Evolutionary conservation across 2,797 vertebrate genomes (phyloP).

Genomic region (Hoplostethus mediterraneus): DNA sequence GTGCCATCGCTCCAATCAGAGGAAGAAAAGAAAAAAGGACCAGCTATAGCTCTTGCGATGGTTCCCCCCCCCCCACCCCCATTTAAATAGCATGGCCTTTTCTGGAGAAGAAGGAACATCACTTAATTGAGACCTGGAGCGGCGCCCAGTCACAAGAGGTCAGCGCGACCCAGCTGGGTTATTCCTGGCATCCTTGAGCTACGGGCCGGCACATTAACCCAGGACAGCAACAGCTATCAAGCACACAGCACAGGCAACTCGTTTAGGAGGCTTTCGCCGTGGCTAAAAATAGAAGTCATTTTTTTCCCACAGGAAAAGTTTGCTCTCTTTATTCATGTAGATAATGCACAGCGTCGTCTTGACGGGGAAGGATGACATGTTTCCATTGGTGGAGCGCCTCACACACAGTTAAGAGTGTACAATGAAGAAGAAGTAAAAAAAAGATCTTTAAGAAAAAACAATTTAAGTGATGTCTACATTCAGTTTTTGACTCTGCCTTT

Average conservation of each 20-base stretch:
- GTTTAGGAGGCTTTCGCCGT: slow-evolving; percentile 42
- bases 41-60: slow-evolving; percentile 38
- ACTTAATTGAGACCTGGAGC: slow-evolving; percentile 77
- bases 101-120: slow-evolving; percentile 68
- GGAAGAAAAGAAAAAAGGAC: slow-evolving; percentile 31
- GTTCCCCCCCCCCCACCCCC: too few relatives aligned
- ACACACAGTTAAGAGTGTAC: background rate
- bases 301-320: slow-evolving; percentile 48
- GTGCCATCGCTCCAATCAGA: slow-evolving; percentile 31
- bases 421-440: background rate
- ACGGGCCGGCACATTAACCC: slow-evolving; percentile 48
- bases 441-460: too few relatives aligned
- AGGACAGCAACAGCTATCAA: slow-evolving; percentile 48
- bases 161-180: slow-evolving; percentile 69
- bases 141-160: slow-evolving; percentile 73
- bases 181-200: slow-evolving; percentile 73
- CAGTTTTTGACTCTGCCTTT: slow-evolving; percentile 13
- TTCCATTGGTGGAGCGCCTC: slow-evolving; percentile 17
- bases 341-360: slow-evolving; percentile 22
- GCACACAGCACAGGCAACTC: slow-evolving; percentile 57
- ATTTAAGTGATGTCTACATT: background rate
- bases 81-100: slow-evolving; percentile 76
- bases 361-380: slow-evolving; percentile 15
- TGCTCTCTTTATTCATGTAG: slow-evolving; percentile 35
- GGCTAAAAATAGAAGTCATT: slow-evolving; percentile 48